phyloP scores from a whole-genome alignment of 2,888 invertebrate species.

The Lottia gigantea region DNA sequence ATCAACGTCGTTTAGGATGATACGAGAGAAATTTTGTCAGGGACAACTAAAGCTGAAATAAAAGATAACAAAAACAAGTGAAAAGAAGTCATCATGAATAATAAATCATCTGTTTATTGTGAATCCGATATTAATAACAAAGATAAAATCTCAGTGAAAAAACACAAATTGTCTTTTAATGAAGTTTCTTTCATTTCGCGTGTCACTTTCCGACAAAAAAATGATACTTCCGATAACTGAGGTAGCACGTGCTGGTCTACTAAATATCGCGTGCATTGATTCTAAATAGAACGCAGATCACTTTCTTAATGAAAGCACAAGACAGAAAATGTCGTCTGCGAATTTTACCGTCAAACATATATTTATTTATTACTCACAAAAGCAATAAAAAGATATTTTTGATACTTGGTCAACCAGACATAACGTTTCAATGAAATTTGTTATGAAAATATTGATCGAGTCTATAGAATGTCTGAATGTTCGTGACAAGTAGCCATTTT shows the following conservation, averaged over 20 bases:
- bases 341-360: not conserved
- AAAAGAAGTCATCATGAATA: too few relatives aligned
- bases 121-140: too few relatives aligned
- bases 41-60: too few relatives aligned
- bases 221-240: too few relatives aligned
- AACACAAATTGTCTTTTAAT: conserved; percentile 5
- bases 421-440: too few relatives aligned
- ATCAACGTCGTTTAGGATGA: too few relatives aligned
- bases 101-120: too few relatives aligned
- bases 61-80: too few relatives aligned
- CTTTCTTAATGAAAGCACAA: conserved; percentile 6
- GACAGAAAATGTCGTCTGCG: conserved; percentile 5
- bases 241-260: not conserved
- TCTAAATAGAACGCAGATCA: not conserved
- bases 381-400: not conserved
- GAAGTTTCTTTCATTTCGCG: not conserved
- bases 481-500: conserved; percentile 6
- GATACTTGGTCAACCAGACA: too few relatives aligned
- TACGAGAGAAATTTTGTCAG: too few relatives aligned
- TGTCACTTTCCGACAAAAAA: not conserved
- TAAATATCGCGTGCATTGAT: conserved; percentile 1
- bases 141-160: conserved; percentile 3
- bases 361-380: conserved; percentile 6
- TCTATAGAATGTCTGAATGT: not conserved
- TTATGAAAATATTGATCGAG: too few relatives aligned